Conservation (phyloP, 2,888 invertebrate genomes). For the Psylliodes chrysocephalus region DNA sequence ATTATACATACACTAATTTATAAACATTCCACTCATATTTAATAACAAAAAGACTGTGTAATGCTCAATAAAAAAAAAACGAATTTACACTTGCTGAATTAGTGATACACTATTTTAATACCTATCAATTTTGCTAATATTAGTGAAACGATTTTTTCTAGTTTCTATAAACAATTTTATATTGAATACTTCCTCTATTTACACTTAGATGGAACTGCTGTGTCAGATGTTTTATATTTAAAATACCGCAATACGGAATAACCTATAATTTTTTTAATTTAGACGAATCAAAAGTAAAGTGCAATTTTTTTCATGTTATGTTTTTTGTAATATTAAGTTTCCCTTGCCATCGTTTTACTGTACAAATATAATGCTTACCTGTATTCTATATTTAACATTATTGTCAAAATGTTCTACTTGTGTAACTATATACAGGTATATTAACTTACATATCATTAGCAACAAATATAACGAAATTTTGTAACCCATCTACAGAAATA, state of each 20-base stretch:
- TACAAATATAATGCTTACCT: constrained; percentile 13
- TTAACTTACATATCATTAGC: constrained; percentile 12
- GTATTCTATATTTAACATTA: constrained; percentile 3
- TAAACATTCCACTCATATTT: constrained; percentile 9
- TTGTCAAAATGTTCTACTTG: too few species aligned
- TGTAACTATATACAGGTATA: too few species aligned
- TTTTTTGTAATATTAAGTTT: background rate
- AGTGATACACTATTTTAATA: too few species aligned
- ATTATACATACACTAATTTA: background rate
- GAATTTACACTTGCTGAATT: too few species aligned
- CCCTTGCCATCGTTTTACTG: constrained; percentile 29
- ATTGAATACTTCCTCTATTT: background rate
- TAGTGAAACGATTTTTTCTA: too few species aligned
- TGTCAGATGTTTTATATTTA: background rate
- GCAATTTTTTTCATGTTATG: constrained; percentile 22
- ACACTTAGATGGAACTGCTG: background rate
- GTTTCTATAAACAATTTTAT: too few species aligned
- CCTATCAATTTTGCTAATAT: too few species aligned
- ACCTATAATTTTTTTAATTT: too few species aligned
- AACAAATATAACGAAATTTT: background rate
- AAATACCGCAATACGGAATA: background rate
- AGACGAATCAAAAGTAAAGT: constrained; percentile 6
- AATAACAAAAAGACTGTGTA: constrained; percentile 30
- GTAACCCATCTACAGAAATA: too few species aligned
- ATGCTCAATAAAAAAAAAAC: constrained; percentile 18